A percentile compares a stretch with the other conserved stretches of the same genome.
These are phyloP conservation scores for Stichopus horrens DNA, from an alignment of 53 echinoderm and acorn worm species.

Conservation along the genomic window DNA sequence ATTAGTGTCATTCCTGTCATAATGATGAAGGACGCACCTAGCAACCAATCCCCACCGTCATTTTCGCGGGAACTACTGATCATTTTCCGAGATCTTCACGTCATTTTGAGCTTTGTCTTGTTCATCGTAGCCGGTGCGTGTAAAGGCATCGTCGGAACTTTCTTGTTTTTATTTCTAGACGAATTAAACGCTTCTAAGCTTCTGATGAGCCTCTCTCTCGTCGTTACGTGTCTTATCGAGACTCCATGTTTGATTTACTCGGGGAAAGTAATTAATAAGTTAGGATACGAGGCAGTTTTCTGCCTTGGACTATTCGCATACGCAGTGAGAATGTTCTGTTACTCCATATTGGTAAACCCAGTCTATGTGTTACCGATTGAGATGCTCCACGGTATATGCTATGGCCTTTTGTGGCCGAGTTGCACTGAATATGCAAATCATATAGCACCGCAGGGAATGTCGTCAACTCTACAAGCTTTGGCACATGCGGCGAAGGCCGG, in stretches of 20 bases:
- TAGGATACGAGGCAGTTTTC: conserved; percentile 51
- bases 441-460: conserved; percentile 56
- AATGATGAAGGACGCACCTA: background rate
- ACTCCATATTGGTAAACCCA: conserved; percentile 49
- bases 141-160: conserved; percentile 31
- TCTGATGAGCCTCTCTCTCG: conserved; percentile 50
- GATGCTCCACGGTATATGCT: conserved; percentile 48
- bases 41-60: background rate
- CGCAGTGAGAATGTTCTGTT: conserved; percentile 27
- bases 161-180: conserved; percentile 46
- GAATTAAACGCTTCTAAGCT: conserved; percentile 46
- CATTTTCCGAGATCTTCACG: background rate
- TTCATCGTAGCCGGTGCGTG: conserved; percentile 29
- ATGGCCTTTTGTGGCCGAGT: conserved; percentile 42
- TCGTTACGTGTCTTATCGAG: conserved; percentile 41
- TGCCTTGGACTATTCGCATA: conserved; percentile 45
- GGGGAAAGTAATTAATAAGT: conserved; percentile 7
- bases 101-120: background rate
- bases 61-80: background rate
- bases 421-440: conserved; percentile 53
- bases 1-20: background rate
- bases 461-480: conserved; percentile 50
- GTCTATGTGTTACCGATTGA: conserved; percentile 46
- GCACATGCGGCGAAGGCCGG: conserved; percentile 41
- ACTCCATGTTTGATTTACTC: conserved; percentile 36